phyloP scores from a whole-genome alignment of 2,113 vertebrate genomes.

The Bagarius yarrelli region DNA sequence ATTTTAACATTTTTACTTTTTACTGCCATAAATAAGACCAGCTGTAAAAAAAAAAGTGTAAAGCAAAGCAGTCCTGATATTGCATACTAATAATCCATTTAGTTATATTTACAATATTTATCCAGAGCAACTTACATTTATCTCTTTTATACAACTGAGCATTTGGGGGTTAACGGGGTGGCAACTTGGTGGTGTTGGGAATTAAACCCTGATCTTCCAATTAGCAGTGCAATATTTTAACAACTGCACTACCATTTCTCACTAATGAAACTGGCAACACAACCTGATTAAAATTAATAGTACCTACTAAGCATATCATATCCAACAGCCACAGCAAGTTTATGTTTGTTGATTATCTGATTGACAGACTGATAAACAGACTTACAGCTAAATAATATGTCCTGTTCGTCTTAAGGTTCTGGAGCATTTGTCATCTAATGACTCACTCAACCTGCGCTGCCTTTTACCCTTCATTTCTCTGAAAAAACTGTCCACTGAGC shows the following conservation, averaged over 20 bases:
- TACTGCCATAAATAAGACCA: background rate
- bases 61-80: background rate
- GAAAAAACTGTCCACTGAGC: constrained; percentile 67
- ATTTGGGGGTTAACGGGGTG: too few relatives aligned
- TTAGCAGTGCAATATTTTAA: too few relatives aligned
- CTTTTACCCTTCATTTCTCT: constrained; percentile 79
- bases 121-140: too few relatives aligned
- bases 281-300: background rate
- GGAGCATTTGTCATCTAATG: constrained; percentile 45
- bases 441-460: constrained; percentile 69
- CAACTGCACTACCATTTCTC: too few relatives aligned
- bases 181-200: too few relatives aligned
- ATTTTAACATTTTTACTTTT: background rate
- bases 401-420: constrained; percentile 60
- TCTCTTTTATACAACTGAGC: too few relatives aligned
- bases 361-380: background rate
- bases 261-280: background rate
- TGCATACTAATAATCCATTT: background rate
- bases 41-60: background rate
- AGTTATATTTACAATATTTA: too few relatives aligned
- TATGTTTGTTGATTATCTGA: background rate
- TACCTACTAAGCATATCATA: background rate
- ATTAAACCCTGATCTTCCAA: too few relatives aligned
- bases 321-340: background rate
- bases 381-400: background rate